Conservation (phyloP, 1,140 invertebrate genomes). For the Sarcophaga bullata region DNA sequence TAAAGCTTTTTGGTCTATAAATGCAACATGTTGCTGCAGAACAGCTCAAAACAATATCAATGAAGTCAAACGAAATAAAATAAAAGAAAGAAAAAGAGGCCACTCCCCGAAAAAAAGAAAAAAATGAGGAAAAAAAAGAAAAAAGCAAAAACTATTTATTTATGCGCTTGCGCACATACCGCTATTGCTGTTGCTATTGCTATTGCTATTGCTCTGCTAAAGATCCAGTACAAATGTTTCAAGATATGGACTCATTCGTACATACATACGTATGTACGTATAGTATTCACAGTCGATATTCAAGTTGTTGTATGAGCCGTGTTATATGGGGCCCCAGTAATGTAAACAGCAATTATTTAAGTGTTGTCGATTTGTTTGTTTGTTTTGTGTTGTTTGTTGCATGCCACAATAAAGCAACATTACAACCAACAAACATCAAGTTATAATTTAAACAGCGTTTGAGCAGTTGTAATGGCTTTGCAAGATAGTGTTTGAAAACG, state of each 20-base stretch:
- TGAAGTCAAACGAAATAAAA: neutral
- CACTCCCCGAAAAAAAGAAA: neutral
- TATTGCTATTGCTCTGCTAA: neutral
- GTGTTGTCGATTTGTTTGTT: neutral
- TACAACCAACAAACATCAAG: neutral
- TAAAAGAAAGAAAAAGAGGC: neutral
- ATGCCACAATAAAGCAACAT: too few species aligned
- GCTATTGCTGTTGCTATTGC: neutral
- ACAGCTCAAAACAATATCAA: neutral
- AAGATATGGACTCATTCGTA: neutral
- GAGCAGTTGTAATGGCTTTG: too few species aligned
- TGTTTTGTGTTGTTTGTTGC: neutral
- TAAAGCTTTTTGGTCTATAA: neutral
- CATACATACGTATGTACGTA: neutral
- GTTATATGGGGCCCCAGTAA: neutral
- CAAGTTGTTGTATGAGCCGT: too few species aligned
- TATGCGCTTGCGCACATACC: neutral
- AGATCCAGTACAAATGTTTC: too few species aligned
- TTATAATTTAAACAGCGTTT: too few species aligned
- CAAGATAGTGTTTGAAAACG: too few species aligned
- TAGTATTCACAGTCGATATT: too few species aligned
- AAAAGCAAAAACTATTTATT: neutral
- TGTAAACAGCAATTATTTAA: constrained; percentile 15
- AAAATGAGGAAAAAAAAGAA: neutral
- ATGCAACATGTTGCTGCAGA: neutral